Evolutionary conservation across 64 coral and sea anemone species (phyloP).

Genomic region (Acropora yongei): DNA sequence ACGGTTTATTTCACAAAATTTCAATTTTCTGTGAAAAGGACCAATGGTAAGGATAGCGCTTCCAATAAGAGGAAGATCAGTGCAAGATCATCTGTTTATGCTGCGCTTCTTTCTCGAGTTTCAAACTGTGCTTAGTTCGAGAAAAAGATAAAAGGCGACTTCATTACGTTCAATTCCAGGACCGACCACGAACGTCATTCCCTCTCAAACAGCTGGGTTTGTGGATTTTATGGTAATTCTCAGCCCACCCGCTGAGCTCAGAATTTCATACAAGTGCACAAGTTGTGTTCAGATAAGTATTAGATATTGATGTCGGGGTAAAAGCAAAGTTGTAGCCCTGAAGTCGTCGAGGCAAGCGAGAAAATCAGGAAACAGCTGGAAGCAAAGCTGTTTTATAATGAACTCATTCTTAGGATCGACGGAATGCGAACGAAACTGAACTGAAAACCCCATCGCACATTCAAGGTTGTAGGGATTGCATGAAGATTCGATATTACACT

Average conservation of each 20-base stretch:
- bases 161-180: too few species aligned
- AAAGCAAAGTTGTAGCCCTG: too few species aligned
- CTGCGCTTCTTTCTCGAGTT: neutral
- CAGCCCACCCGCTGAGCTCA: neutral
- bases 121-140: neutral
- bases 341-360: too few species aligned
- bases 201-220: neutral
- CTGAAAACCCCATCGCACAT: neutral
- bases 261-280: neutral
- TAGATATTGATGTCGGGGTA: neutral
- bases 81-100: neutral
- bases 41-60: too few species aligned
- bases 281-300: neutral
- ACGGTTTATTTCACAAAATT: too few species aligned
- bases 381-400: too few species aligned
- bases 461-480: neutral
- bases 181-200: neutral
- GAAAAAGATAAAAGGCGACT: neutral
- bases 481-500: neutral
- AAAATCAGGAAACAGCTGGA: too few species aligned
- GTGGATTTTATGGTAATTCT: neutral
- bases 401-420: too few species aligned
- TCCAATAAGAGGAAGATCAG: neutral
- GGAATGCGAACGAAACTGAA: too few species aligned
- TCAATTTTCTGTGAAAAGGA: too few species aligned